Conservation (phyloP, 2,113 vertebrate genomes). For the Heterotis niloticus region DNA sequence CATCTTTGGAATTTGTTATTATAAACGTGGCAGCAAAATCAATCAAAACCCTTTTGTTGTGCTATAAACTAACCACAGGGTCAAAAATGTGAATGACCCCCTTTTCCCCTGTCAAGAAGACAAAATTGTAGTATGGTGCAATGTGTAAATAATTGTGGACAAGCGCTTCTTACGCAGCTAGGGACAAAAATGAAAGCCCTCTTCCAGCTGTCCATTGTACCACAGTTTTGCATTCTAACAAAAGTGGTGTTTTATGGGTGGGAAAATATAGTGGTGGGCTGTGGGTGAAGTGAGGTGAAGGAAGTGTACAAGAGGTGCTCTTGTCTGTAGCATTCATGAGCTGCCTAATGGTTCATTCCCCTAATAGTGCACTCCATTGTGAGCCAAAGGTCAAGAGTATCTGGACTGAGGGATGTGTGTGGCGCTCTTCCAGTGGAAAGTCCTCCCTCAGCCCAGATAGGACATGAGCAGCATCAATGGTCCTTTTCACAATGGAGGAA, state of each 20-base stretch:
- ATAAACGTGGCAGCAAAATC: too few species aligned
- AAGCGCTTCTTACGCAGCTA: background rate
- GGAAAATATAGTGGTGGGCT: background rate
- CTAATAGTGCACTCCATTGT: constrained; percentile 21
- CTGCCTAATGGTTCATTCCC: constrained; percentile 11
- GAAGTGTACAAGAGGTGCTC: constrained; percentile 9
- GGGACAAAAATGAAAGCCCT: background rate
- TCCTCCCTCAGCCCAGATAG: constrained; percentile 3
- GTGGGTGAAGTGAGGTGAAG: constrained; percentile 2
- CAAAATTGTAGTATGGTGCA: too few species aligned
- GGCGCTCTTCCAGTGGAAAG: constrained; percentile 31
- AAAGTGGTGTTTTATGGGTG: background rate
- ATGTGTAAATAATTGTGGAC: background rate
- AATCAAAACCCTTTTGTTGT: too few species aligned
- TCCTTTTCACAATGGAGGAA: constrained; percentile 26
- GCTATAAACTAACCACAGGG: too few species aligned
- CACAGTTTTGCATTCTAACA: background rate
- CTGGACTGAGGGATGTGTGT: background rate
- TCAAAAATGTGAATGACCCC: too few species aligned
- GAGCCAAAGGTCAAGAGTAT: constrained; percentile 18
- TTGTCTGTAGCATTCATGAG: constrained; percentile 15
- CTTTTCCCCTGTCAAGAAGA: too few species aligned
- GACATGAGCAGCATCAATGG: constrained; percentile 20
- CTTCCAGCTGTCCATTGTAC: background rate
- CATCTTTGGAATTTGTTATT: too few species aligned